Percentiles rank a stretch among this genome's conserved stretches.
These are phyloP conservation scores for Megaustenia siamemsis DNA, from an alignment of 2,888 invertebrate species.

Conservation along the genomic window DNA sequence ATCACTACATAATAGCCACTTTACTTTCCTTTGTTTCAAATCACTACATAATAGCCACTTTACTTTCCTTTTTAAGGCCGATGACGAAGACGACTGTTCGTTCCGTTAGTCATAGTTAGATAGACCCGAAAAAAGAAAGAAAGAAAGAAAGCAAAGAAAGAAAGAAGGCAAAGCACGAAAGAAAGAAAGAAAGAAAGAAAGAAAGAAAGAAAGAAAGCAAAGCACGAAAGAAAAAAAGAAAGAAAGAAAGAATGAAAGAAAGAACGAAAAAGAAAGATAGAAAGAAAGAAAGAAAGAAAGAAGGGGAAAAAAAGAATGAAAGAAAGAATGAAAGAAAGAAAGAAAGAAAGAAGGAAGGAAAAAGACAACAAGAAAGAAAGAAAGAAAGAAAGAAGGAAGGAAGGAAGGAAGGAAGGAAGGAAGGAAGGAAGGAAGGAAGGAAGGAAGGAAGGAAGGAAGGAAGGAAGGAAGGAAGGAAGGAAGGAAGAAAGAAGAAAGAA, in stretches of 20 bases:
- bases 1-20: too few relatives aligned
- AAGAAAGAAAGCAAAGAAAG: constrained; percentile 32
- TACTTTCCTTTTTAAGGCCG: too few relatives aligned
- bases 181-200: too few relatives aligned
- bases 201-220: too few relatives aligned
- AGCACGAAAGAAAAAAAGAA: too few relatives aligned
- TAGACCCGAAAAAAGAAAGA: neutral
- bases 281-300: constrained; percentile 48
- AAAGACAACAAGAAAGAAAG: too few relatives aligned
- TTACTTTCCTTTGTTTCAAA: too few relatives aligned
- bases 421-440: neutral
- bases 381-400: constrained; percentile 23
- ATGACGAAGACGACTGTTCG: too few relatives aligned
- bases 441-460: constrained; percentile 20
- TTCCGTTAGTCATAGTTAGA: neutral
- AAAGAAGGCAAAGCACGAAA: constrained; percentile 26
- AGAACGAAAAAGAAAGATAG: constrained; percentile 47
- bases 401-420: neutral
- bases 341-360: neutral
- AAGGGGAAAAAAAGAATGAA: constrained; percentile 28
- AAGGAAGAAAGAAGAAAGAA: neutral
- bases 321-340: neutral
- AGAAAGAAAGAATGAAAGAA: too few relatives aligned
- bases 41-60: too few relatives aligned
- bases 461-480: neutral